Conservation (phyloP, 2,797 vertebrate species). For the Tarsius wallacei region DNA sequence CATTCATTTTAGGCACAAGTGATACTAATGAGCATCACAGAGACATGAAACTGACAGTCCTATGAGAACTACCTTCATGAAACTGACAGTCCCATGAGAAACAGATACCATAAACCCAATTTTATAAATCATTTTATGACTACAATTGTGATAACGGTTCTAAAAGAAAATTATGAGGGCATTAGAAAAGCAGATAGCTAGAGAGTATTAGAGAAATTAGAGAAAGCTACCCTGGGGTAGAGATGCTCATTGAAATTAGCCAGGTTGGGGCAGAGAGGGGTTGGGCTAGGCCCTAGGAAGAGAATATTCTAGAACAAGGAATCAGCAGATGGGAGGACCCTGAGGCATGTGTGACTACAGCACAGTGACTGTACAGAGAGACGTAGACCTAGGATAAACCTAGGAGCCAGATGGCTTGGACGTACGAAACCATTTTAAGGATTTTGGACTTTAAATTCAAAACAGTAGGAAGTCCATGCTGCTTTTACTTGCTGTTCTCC, state of each 20-base stretch:
- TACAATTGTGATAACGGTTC: background rate
- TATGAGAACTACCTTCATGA: background rate
- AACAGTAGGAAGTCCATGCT: background rate
- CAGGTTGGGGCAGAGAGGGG: background rate
- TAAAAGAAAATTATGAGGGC: background rate
- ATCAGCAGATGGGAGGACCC: background rate
- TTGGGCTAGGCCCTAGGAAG: background rate
- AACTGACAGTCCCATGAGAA: background rate
- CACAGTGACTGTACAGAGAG: background rate
- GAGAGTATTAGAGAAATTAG: background rate
- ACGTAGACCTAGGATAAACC: background rate
- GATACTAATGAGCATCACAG: background rate
- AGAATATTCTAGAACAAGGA: background rate
- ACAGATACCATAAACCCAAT: background rate
- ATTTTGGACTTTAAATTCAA: slow-evolving; percentile 61
- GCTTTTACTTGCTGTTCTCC: background rate
- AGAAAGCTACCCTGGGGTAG: background rate
- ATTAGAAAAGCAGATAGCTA: background rate
- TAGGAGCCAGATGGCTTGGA: background rate
- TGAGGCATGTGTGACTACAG: background rate
- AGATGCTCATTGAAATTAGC: background rate
- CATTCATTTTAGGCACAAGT: background rate
- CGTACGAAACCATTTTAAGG: slow-evolving; percentile 15
- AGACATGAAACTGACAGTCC: background rate
- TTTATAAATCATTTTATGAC: background rate